Percentiles rank a stretch among this genome's conserved stretches.
Evolutionary conservation across 2,797 vertebrate species (phyloP).

Genomic region (Psittacula derbiana): DNA sequence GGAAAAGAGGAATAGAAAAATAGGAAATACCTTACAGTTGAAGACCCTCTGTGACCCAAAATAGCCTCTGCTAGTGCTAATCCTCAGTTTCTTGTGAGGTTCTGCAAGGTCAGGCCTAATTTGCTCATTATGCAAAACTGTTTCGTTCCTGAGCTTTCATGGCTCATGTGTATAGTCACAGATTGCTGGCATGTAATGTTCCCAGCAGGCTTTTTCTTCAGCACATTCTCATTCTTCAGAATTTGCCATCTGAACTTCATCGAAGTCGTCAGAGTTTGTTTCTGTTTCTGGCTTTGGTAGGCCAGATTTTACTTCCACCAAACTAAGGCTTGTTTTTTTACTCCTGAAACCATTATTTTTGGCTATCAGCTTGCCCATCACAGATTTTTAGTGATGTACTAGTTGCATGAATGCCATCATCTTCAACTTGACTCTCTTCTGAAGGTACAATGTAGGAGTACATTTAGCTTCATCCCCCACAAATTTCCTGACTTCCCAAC

Average conservation of each 20-base stretch:
- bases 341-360: not conserved
- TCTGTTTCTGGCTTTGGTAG: not conserved
- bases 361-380: not conserved
- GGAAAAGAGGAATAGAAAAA: conserved; percentile 32
- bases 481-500: not conserved
- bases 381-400: not conserved
- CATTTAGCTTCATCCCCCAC: not conserved
- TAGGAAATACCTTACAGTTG: not conserved
- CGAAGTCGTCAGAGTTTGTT: not conserved
- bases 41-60: conserved; percentile 18
- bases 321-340: not conserved
- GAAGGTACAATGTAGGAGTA: no score
- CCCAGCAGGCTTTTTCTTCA: not conserved
- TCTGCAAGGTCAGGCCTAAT: not conserved
- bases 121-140: not conserved
- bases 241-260: not conserved
- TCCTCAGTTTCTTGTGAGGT: not conserved
- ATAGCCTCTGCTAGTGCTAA: not conserved
- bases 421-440: not conserved
- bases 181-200: not conserved
- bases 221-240: not conserved
- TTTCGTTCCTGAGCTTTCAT: not conserved
- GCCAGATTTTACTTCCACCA: not conserved
- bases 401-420: not conserved
- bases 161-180: not conserved